Evolutionary conservation across 1,140 invertebrate genomes (phyloP).

Genomic region (Epicauta chinensis): DNA sequence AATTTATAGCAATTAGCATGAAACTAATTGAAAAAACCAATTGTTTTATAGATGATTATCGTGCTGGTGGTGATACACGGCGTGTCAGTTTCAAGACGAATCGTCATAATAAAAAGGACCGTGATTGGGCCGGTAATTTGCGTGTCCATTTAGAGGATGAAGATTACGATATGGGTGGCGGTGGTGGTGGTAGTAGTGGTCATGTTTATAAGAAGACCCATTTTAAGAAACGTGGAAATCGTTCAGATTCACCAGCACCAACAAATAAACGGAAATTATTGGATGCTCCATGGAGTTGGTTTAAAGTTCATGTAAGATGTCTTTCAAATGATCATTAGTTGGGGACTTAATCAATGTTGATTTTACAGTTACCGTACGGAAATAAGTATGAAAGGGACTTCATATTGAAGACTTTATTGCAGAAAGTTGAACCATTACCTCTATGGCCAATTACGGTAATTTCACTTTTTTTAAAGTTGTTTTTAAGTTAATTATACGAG

Average conservation of each 20-base stretch:
- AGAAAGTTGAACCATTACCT: constrained; percentile 53
- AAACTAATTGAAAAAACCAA: no score
- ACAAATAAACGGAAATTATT: constrained; percentile 39
- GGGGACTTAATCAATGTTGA: background rate
- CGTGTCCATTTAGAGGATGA: constrained; percentile 47
- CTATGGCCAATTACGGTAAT: constrained; percentile 57
- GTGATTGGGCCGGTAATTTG: constrained; percentile 41
- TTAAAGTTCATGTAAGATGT: constrained; percentile 50
- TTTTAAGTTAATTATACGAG: constrained; percentile 1
- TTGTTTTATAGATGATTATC: constrained; percentile 2
- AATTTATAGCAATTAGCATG: background rate
- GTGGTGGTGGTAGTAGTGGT: constrained; percentile 29
- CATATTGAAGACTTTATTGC: constrained; percentile 53
- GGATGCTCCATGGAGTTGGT: constrained; percentile 50
- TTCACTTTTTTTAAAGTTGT: background rate
- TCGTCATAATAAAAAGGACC: constrained; percentile 42
- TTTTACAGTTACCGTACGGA: constrained; percentile 60
- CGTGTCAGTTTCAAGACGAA: constrained; percentile 49
- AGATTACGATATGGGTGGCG: constrained; percentile 51
- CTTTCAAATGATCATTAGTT: constrained; percentile 1
- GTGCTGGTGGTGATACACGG: constrained; percentile 11
- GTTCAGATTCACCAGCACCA: constrained; percentile 45
- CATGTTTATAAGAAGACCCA: constrained; percentile 23
- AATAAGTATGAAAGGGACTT: constrained; percentile 66
- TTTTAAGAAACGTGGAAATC: constrained; percentile 33